phyloP scores from a whole-genome alignment of 2,113 vertebrate genomes.

The Thalassarche chlororhynchos region DNA sequence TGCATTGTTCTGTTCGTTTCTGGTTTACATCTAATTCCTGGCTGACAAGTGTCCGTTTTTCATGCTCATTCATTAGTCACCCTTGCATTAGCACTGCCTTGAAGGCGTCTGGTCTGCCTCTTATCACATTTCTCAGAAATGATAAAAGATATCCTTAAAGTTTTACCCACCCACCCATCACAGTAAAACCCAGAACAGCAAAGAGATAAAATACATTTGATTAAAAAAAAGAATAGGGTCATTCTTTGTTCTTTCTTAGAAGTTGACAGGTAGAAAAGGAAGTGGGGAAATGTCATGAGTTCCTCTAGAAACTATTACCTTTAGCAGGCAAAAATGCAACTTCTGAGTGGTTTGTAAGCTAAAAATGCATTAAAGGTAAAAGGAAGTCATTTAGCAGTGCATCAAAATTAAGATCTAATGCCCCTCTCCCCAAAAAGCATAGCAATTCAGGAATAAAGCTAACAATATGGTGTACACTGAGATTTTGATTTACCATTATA shows the following conservation, averaged over 20 bases:
- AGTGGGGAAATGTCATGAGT: background rate
- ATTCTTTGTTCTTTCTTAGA: background rate
- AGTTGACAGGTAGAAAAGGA: background rate
- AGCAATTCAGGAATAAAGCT: background rate
- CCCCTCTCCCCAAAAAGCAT: background rate
- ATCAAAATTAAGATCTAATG: background rate
- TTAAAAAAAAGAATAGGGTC: background rate
- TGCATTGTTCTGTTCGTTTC: conserved; percentile 51
- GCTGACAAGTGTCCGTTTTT: conserved; percentile 73
- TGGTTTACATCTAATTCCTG: conserved; percentile 73
- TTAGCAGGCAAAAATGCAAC: background rate
- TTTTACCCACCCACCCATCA: background rate
- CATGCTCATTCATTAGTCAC: conserved; percentile 72
- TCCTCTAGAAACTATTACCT: conserved; percentile 11
- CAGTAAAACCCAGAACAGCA: background rate
- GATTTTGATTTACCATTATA: background rate
- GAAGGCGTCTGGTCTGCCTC: conserved; percentile 50
- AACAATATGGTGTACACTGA: background rate
- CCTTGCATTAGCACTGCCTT: conserved; percentile 52
- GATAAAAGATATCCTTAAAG: conserved; percentile 57
- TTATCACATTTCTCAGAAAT: conserved; percentile 55
- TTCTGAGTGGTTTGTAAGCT: background rate
- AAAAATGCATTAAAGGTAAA: background rate
- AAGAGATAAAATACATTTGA: conserved; percentile 5
- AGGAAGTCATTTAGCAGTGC: background rate